A percentile compares a stretch with the other conserved stretches of the same genome.
These are phyloP conservation scores for Cyaniris semiargus DNA, from an alignment of 2,888 invertebrate species.

Conservation along the genomic window DNA sequence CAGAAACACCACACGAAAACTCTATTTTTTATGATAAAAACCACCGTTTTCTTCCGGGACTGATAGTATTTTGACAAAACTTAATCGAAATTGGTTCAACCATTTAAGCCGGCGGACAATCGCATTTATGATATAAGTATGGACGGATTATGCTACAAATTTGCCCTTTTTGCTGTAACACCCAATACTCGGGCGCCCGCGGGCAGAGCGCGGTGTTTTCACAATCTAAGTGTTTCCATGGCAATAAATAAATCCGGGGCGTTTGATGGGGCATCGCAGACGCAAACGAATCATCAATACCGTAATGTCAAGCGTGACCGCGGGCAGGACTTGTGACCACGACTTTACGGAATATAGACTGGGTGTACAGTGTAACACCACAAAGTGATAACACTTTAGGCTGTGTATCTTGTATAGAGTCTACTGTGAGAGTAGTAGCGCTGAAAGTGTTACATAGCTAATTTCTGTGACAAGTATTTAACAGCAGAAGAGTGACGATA, in stretches of 20 bases:
- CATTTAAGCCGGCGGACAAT: neutral
- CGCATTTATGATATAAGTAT: neutral
- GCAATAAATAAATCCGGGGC: constrained; percentile 52
- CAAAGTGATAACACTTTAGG: neutral
- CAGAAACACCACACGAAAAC: no score
- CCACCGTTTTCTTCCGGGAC: no score
- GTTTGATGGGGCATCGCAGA: constrained; percentile 51
- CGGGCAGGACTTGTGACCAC: constrained; percentile 51
- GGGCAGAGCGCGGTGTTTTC: constrained; percentile 42
- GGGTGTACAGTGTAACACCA: neutral
- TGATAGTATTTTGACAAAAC: neutral
- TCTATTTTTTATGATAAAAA: no score
- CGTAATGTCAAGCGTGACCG: constrained; percentile 70
- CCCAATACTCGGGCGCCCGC: constrained; percentile 38
- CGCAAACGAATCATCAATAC: constrained; percentile 68
- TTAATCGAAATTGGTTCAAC: neutral
- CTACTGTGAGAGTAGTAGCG: no score
- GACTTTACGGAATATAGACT: constrained; percentile 25
- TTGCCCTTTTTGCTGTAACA: constrained; percentile 29
- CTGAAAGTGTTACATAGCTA: no score
- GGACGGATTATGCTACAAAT: neutral
- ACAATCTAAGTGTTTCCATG: constrained; percentile 47
- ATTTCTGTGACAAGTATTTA: no score
- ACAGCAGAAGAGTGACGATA: no score
- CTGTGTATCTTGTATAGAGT: no score